These are phyloP conservation scores for Anastrepha obliqua DNA, from an alignment of 1,140 invertebrate genomes.

Conservation along the genomic window DNA sequence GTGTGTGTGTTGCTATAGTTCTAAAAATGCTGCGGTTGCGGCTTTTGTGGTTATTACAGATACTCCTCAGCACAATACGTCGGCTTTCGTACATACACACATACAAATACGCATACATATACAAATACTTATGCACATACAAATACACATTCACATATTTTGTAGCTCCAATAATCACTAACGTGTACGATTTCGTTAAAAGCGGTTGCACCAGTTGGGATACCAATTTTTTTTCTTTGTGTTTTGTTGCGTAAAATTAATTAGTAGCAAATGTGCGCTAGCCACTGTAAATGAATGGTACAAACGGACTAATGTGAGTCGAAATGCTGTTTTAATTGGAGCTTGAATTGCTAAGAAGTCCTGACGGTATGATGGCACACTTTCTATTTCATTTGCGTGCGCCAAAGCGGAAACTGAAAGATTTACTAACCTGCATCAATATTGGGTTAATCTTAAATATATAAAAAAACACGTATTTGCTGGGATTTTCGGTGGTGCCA, in stretches of 20 bases:
- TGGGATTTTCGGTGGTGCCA: neutral
- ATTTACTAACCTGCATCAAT: neutral
- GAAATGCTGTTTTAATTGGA: slow-evolving; percentile 31
- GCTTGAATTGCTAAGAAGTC: slow-evolving; percentile 18
- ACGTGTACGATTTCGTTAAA: neutral
- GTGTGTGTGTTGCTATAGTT: neutral
- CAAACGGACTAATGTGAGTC: neutral
- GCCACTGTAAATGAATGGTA: neutral
- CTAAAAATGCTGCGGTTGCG: neutral
- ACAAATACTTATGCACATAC: neutral
- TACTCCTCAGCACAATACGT: neutral
- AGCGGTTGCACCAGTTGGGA: slow-evolving; percentile 41
- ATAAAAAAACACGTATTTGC: neutral
- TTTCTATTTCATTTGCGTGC: slow-evolving; percentile 40
- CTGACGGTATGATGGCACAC: neutral
- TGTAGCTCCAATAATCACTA: neutral
- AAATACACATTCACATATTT: neutral
- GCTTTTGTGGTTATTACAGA: slow-evolving; percentile 15
- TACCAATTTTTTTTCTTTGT: slow-evolving; percentile 16
- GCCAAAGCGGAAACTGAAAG: slow-evolving; percentile 13
- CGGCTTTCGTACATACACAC: neutral
- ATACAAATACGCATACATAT: too few species aligned
- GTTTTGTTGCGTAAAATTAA: slow-evolving; percentile 28
- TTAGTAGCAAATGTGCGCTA: slow-evolving; percentile 36
- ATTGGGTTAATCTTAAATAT: slow-evolving; percentile 23